Evolutionary conservation across 1,140 invertebrate genomes (phyloP), one percentile per base, ranked within the genome.

Genomic region (Pseudachorutes palmiensis): DNA sequence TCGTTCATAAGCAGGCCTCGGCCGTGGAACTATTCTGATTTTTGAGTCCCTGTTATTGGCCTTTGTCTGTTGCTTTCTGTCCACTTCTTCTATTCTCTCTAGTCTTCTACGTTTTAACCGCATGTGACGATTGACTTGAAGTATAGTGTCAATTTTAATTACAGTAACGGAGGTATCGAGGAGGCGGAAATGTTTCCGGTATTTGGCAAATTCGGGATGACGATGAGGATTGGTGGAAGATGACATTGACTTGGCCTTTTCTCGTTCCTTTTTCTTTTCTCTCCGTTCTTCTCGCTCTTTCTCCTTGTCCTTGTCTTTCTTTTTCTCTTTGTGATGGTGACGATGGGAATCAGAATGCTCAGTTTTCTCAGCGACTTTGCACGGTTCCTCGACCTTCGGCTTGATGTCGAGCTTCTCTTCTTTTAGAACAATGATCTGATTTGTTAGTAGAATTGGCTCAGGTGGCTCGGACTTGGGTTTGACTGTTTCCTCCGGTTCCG

Each of bases 221-320:
- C 51, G 51, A 55, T 5, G 51, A 55, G 51, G 51, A 5, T 14
- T 55, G 5, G 12, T 55, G 5, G 19, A 9, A 9, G 19, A 9
- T 9, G 9, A 12, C 36, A 45, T 9, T 12, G 36, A 12, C 36
- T 45, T 45, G 19, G 9, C 36, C 36, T 45, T 19, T 45, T 45
- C 36, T 19, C 19, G 9, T 45, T 45, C 9, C 9, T 19, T 9
- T 45, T 45, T 31, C 2, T 24, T 57, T 14, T 55, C 41, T 33
- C 55, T 62, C 49, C 33, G 14, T n/a, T 32, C 30, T 66, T 45
- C 16, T 19, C 28, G 14, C 2, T 62, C 22, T 41, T 24, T 33
- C 19, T 62, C 33, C 22, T 63, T 63, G 14, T 67, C 61, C 30
- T 49, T 63, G 1, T 19, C 26, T 26, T 64, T 64, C 51, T 26